A percentile compares a stretch with the other conserved stretches of the same genome.
Conservation (phyloP, 2,113 vertebrate genomes). For the Coptodon bakossiorum region DNA sequence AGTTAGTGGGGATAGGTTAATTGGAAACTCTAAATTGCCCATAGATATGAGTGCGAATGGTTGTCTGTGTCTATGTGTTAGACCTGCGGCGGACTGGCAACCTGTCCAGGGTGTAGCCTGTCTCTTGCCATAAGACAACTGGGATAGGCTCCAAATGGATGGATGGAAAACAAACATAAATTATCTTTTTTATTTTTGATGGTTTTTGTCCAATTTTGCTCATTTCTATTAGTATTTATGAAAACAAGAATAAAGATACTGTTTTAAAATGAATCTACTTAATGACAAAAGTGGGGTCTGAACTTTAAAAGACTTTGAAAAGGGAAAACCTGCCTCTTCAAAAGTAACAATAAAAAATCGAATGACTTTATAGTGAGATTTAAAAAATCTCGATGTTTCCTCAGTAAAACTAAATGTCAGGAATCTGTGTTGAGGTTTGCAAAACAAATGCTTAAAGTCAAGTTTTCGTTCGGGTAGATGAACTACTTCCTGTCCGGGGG, state of each 20-base stretch:
- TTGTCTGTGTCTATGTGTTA: neutral
- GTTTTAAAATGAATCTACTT: neutral
- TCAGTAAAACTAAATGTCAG: neutral
- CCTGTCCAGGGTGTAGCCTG: neutral
- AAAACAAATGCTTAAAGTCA: neutral
- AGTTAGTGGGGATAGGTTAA: neutral
- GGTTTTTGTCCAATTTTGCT: neutral
- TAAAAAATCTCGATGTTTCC: neutral
- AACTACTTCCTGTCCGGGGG: neutral
- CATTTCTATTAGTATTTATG: neutral
- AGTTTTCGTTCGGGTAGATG: neutral
- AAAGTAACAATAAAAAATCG: neutral
- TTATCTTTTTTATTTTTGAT: neutral
- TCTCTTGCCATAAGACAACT: neutral
- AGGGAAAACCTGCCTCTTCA: neutral
- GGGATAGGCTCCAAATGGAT: neutral
- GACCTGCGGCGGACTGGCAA: neutral
- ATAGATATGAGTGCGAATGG: neutral
- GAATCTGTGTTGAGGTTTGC: neutral
- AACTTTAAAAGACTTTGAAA: neutral
- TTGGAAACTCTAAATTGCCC: neutral
- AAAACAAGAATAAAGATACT: neutral
- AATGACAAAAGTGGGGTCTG: neutral
- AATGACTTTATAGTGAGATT: neutral
- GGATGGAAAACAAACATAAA: neutral